Evolutionary conservation across 64 coral and sea anemone genomes (phyloP).

Genomic region (Actinia equina): DNA sequence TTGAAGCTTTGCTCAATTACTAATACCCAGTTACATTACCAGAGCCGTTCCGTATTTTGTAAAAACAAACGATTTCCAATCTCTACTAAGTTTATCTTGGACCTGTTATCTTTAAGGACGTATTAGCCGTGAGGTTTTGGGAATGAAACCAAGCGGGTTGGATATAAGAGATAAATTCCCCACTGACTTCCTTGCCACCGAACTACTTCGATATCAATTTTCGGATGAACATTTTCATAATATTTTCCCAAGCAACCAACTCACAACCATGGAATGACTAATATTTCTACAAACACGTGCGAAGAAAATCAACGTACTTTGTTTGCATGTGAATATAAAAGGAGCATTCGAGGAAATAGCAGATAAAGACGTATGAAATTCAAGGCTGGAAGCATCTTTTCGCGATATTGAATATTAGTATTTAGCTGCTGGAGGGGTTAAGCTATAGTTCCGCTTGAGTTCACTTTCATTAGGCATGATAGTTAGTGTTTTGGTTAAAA

Average conservation of each 20-base stretch:
- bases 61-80: background rate
- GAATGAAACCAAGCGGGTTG: constrained; percentile 9
- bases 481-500: background rate
- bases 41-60: background rate
- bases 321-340: constrained; percentile 1
- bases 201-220: background rate
- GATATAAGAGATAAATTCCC: background rate
- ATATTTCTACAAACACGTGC: constrained; percentile 16
- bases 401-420: constrained; percentile 1
- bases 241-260: background rate
- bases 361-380: background rate
- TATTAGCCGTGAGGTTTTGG: constrained; percentile 6
- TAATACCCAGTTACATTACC: background rate
- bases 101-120: constrained; percentile 13
- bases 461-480: constrained; percentile 1
- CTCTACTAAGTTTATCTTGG: background rate
- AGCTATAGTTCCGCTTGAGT: background rate
- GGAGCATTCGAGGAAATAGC: background rate
- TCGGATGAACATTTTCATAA: background rate
- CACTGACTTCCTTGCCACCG: background rate
- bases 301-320: background rate
- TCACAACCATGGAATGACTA: background rate
- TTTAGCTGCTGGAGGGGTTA: background rate
- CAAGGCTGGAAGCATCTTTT: constrained; percentile 18
- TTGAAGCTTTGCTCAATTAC: background rate